Base-by-base conservation (phyloP, 2,797 vertebrate species). In the Danio tinwini region DNA sequence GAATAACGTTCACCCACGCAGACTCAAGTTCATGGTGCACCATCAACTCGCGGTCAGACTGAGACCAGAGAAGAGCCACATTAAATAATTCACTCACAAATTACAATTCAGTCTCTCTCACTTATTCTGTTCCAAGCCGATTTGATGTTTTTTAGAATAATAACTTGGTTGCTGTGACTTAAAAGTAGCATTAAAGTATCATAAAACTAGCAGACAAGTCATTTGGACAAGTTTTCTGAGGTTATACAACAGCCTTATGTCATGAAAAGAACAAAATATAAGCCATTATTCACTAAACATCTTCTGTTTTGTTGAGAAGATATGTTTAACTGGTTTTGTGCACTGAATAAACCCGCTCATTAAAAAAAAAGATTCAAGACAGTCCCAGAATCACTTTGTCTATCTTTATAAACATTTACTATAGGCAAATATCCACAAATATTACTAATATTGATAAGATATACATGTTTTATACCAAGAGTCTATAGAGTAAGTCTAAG, bases 1-100 rank as follows among this genome's bases (percentile, higher is more conserved):
- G 50, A 56, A 64, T 56, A 64, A 80, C 39, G 29, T 55, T 58
- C 59, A 72, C 77, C 77, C 77, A 79, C 77, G 21, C 69, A 72
- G 59, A 40, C 59, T 70, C 39, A 0, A 42, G 47, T 61, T 78
- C 1, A 50, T 14, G 7, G 52, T 72, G 29, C 11, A 5, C 16
- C 58, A 45, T 65, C 50, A 73, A 65, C 49, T 49, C 12, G 50
- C 2, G 69, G 61, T 73, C 42, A 73, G 69, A 72, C 16, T 7
- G 58, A 74, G 47, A 39, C 17, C 47, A 53, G 5, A 50, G n/a
- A 39, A 79, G 13, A 53, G 44, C 40, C 8, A n/a, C 17, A 52
- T n/a, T 29, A 58, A 65, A 65, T 29, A 55, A 42, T 39, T 29
- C n/a, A 29, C 13, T 42, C 17, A 21, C 72, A 44, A 56, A 55